Base-by-base conservation (phyloP, 2,113 vertebrate genomes). In the Scomber colias region DNA sequence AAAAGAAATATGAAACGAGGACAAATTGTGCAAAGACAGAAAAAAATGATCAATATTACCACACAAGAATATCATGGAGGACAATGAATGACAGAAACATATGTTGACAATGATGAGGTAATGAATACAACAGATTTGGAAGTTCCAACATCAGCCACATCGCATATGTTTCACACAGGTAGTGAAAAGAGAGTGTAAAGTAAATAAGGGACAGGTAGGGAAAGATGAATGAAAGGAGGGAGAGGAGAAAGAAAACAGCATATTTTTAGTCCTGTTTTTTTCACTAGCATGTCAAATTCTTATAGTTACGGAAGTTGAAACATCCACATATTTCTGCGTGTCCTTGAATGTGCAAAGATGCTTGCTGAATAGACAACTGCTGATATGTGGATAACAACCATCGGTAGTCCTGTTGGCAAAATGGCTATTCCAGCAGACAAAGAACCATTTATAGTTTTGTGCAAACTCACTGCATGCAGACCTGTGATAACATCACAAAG, bases 401-500 rank as follows among this genome's bases (percentile, higher is more conserved):
- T 17, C 56, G 54, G 62, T 64, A 19, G 70, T 77, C 63, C 66
- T 54, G 31, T 16, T 59, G 69, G 80, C 27, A 63, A 55, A 84
- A 62, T 17, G 14, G 77, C 76, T 82, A 53, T 71, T 87, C 54
- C 87, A 67, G 77, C 82, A 85, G 70, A 86, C 74, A 84, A 72
- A 89, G 68, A 77, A 63, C 67, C 77, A 77, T 89, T 89, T 90
- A 45, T 66, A 63, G 71, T 64, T 40, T 71, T 66, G 73, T 82
- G 81, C 77, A 89, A 92, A 89, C 82, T 82, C 78, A 85, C 85
- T 84, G 84, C 84, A 89, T 92, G 93, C 84, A 88, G 83, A 85
- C 90, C 90, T 89, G 90, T 48, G 90, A 94, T 92, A 92, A 92
- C 93, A 92, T 89, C 92, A 92, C 92, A 91, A 86, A 93, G 90